Percentiles rank a stretch among this genome's conserved stretches.
phyloP scores from a whole-genome alignment of 2,888 invertebrate species.

The Creontiades dilutus region DNA sequence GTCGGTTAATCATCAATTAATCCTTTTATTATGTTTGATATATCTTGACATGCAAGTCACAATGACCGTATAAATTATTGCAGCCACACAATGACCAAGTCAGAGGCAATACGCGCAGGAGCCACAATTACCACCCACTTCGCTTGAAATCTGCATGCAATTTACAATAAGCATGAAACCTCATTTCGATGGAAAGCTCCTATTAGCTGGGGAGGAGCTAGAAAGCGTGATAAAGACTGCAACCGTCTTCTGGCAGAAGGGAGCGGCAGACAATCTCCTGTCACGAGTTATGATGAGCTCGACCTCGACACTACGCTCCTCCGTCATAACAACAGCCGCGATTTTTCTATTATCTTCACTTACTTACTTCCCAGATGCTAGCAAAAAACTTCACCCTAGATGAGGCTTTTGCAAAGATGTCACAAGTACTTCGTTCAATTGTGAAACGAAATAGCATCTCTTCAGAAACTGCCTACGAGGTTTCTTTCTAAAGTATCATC shows the following conservation, averaged over 20 bases:
- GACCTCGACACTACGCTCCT: neutral
- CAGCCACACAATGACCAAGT: no score
- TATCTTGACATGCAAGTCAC: no score
- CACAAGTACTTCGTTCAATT: neutral
- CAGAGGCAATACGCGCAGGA: no score
- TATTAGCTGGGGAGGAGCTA: neutral
- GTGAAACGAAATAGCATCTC: neutral
- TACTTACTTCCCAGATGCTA: neutral
- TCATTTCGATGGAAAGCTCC: no score
- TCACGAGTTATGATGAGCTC: constrained; percentile 11
- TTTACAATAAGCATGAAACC: no score
- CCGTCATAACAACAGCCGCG: constrained; percentile 5
- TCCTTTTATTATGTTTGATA: no score
- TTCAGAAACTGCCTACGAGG: neutral
- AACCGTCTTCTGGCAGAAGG: neutral
- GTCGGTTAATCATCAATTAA: no score
- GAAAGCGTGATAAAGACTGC: neutral
- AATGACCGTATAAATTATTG: no score
- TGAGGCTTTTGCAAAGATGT: constrained; percentile 13
- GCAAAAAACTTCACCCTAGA: constrained; percentile 8
- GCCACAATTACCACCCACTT: no score
- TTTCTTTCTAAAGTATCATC: no score
- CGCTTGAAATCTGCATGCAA: no score
- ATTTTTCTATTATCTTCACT: constrained; percentile 4
- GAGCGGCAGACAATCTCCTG: neutral